Conservation (phyloP, 2,797 vertebrate species). For the Pseudochaenichthys georgianus region DNA sequence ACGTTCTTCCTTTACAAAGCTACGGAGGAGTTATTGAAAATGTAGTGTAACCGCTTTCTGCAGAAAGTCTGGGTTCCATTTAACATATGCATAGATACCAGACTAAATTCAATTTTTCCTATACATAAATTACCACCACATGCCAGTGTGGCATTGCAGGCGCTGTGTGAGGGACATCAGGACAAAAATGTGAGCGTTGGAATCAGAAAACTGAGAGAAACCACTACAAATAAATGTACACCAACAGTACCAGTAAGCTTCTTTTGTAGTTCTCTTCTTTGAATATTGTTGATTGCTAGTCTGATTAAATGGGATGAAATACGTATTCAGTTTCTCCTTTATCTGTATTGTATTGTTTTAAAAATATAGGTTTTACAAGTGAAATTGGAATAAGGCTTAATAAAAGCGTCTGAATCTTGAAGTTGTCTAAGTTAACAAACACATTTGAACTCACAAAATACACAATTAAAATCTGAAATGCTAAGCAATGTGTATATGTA, state of each 20-base stretch:
- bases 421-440: not conserved
- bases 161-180: conserved; percentile 10
- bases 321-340: not conserved
- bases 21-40: conserved; percentile 28
- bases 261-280: not conserved
- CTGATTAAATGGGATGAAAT: not conserved
- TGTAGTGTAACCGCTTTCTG: conserved; percentile 1
- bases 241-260: not conserved
- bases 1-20: conserved; percentile 18
- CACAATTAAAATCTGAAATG: not conserved
- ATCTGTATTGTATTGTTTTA: not conserved
- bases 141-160: conserved; percentile 1
- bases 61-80: conserved; percentile 23
- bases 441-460: not conserved
- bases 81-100: conserved; percentile 14
- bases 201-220: not conserved
- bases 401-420: not conserved
- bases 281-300: not conserved
- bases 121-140: conserved; percentile 44
- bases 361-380: not conserved
- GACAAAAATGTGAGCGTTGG: not conserved
- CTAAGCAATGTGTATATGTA: not conserved
- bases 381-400: not conserved
- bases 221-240: not conserved
- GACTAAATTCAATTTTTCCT: conserved; percentile 26